Conservation (phyloP, 2,113 vertebrate species). For the Mustela nigripes region DNA sequence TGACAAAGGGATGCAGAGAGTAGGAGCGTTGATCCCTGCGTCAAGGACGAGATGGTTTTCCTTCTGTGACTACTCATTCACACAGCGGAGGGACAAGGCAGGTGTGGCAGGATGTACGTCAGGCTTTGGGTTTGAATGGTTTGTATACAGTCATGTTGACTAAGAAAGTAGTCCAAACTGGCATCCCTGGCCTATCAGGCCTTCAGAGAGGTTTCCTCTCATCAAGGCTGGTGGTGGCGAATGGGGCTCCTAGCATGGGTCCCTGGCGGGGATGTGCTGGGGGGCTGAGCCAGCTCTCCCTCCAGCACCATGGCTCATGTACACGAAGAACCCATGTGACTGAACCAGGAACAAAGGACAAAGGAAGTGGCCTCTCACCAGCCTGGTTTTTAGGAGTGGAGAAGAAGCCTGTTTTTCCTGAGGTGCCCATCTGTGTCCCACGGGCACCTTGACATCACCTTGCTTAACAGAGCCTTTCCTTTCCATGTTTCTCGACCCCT, state of each 20-base stretch:
- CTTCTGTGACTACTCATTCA: background rate
- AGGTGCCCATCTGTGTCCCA: background rate
- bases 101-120: background rate
- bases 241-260: background rate
- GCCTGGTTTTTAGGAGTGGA: background rate
- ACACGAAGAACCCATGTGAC: rapidly evolving
- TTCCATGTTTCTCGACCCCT: background rate
- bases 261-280: background rate
- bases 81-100: background rate
- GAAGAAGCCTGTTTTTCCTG: background rate
- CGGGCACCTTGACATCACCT: background rate
- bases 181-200: background rate
- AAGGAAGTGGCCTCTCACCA: background rate
- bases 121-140: background rate
- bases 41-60: background rate
- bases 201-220: background rate
- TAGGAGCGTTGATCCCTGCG: background rate
- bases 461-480: background rate
- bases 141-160: background rate
- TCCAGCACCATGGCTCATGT: rapidly evolving
- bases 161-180: background rate
- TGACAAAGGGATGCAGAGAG: background rate
- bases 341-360: background rate
- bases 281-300: background rate
- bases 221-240: background rate